These are phyloP conservation scores for Protomyctophum bolini DNA, from an alignment of 2,113 vertebrate species.

Conservation along the genomic window DNA sequence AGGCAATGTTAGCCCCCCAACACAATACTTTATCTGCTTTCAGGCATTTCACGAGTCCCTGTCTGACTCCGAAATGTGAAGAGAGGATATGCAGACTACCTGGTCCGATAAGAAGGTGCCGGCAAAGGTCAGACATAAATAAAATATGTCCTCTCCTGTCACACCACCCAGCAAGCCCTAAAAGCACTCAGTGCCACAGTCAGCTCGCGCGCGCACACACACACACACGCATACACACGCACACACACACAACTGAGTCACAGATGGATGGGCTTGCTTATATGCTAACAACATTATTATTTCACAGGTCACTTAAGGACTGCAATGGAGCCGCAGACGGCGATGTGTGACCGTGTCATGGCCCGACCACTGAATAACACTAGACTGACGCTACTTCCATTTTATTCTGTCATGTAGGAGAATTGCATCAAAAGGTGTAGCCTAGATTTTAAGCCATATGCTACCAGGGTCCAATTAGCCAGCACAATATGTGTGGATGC, in stretches of 20 bases:
- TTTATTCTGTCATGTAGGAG: slow-evolving; percentile 30
- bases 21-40: slow-evolving; percentile 58
- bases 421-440: slow-evolving; percentile 44
- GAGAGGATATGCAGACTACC: slow-evolving; percentile 55
- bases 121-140: slow-evolving; percentile 68
- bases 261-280: slow-evolving; percentile 50
- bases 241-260: slow-evolving; percentile 38
- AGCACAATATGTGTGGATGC: slow-evolving; percentile 63
- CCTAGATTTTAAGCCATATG: slow-evolving; percentile 45
- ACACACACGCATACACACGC: neutral
- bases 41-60: slow-evolving; percentile 34
- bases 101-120: slow-evolving; percentile 43
- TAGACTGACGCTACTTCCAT: slow-evolving; percentile 13
- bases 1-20: slow-evolving; percentile 34
- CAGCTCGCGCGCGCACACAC: neutral
- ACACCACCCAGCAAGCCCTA: slow-evolving; percentile 34
- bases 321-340: neutral
- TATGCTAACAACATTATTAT: slow-evolving; percentile 46
- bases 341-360: slow-evolving; percentile 23
- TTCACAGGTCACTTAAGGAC: slow-evolving; percentile 34
- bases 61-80: slow-evolving; percentile 23
- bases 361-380: neutral
- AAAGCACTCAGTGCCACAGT: slow-evolving; percentile 25
- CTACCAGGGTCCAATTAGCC: slow-evolving; percentile 65
- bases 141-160: slow-evolving; percentile 54